Percentiles rank a stretch among this genome's conserved stretches.
Conservation (phyloP, 2,888 invertebrate species). For the Chydorus sphaericus region DNA sequence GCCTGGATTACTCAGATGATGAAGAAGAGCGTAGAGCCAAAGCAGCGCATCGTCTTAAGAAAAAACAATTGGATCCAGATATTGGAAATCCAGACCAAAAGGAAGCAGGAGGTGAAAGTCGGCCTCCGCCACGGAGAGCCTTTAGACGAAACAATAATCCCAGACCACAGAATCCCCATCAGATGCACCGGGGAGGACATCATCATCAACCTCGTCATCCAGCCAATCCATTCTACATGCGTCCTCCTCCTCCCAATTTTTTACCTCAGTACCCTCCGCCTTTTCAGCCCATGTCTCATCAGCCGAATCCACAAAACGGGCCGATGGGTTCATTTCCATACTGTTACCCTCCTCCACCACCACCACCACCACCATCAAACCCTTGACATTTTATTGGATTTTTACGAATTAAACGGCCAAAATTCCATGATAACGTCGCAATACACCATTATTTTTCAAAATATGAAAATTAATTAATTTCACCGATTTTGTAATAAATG, state of each 20-base stretch:
- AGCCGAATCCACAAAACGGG: neutral
- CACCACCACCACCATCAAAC: too few relatives aligned
- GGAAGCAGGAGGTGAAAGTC: too few relatives aligned
- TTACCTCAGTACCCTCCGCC: neutral
- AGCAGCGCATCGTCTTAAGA: conserved; percentile 5
- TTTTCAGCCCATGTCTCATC: neutral
- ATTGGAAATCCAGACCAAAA: too few relatives aligned
- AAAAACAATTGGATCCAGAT: too few relatives aligned
- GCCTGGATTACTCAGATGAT: conserved; percentile 73
- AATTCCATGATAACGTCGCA: too few relatives aligned
- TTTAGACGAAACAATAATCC: neutral
- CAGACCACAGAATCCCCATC: neutral
- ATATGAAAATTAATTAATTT: too few relatives aligned
- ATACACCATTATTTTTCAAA: too few relatives aligned
- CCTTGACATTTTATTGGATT: too few relatives aligned
- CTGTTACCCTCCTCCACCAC: neutral
- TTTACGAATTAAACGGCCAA: too few relatives aligned
- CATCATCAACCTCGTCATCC: neutral
- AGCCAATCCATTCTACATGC: conserved; percentile 10
- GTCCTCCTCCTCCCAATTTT: neutral
- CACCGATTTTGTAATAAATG: too few relatives aligned
- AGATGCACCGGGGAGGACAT: neutral
- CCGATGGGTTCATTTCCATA: neutral
- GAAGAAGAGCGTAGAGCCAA: conserved; percentile 50
- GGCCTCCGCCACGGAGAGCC: too few relatives aligned